A percentile compares a stretch with the other conserved stretches of the same genome.
Conservation (phyloP, 2,113 vertebrate species). For the Psilopsiagon aymara region DNA sequence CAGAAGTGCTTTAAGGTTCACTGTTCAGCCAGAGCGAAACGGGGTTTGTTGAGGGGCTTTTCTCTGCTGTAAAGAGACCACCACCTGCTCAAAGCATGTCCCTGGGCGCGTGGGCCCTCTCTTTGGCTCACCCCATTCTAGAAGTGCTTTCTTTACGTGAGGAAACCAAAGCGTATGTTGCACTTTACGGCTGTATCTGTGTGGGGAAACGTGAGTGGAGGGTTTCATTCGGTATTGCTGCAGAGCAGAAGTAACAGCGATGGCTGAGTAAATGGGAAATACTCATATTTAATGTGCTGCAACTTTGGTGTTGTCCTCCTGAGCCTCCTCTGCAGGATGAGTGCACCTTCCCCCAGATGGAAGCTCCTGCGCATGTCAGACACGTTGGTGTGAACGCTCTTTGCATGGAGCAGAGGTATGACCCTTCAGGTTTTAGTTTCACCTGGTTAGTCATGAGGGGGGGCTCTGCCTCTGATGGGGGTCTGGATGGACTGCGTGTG, state of each 20-base stretch:
- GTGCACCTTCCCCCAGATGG: background rate
- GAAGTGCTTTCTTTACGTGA: slow-evolving; percentile 42
- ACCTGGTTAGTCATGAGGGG: background rate
- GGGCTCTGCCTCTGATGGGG: background rate
- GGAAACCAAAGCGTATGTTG: background rate
- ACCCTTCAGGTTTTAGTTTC: slow-evolving; percentile 5
- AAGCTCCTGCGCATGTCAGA: background rate
- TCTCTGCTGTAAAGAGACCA: background rate
- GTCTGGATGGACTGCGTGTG: background rate
- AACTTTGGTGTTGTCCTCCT: slow-evolving; percentile 56
- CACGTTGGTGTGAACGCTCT: background rate
- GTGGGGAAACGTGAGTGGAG: background rate
- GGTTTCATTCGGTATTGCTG: background rate
- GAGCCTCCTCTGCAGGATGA: slow-evolving; percentile 62
- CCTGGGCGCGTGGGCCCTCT: background rate
- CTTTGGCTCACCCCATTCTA: background rate
- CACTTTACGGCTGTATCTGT: slow-evolving; percentile 34
- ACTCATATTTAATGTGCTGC: slow-evolving; percentile 53
- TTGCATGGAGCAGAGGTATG: slow-evolving; percentile 3
- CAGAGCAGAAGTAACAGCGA: slow-evolving; percentile 10
- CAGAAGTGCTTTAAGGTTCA: background rate
- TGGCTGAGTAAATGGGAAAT: slow-evolving; percentile 52
- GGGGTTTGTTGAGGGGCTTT: background rate
- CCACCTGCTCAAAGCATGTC: background rate
- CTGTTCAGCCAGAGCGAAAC: background rate